Evolutionary conservation across 2,888 invertebrate species (phyloP), one percentile per base, ranked within the genome.

Genomic region (Orchesellides sinensis): DNA sequence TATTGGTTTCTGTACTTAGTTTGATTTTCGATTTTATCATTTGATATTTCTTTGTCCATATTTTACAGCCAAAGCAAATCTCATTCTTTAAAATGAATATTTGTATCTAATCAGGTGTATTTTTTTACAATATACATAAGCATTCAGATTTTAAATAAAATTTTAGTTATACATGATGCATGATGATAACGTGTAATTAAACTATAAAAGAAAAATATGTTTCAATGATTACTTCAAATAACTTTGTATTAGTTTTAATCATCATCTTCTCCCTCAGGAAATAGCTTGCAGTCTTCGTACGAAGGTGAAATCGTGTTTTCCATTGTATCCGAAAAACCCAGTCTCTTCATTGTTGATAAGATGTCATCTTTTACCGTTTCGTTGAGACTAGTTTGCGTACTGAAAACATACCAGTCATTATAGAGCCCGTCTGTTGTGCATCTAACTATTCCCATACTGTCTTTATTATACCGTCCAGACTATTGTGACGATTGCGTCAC

Each of bases 391-490:
- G 72, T 17, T 12, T 63, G 29, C n/a, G 40, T 70, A 49, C 74
- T 78, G 69, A 78, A 73, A 12, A 73, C 52, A 23, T 78, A 65
- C 84, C 84, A 84, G 40, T 83, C 83, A 56, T 82, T 84, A 17
- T 66, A 70, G 1, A 59, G 49, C 2, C 82, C 83, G 14, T 78
- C 75, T 0, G 65, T 54, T 12, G 59, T 74, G 49, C 84, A 84
- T 25, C 82, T 49, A 0, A 83, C 75, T 19, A 84, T 40, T 0
- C 75, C 73, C 78, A 84, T 74, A n/a, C 54, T 79, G n/a, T 45
- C 61, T 35, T 56, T 25, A 54, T 84, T 84, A 45, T 84, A n/a
- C 79, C 0, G 84, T 84, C 84, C 84, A 84, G 0, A 79, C 73
- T 4, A 84, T 69, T 1, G 70, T 83, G 25, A 75, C 73, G 10